Evolutionary conservation across 2,888 invertebrate species (phyloP).

Genomic region (Limnephilus lunatus): DNA sequence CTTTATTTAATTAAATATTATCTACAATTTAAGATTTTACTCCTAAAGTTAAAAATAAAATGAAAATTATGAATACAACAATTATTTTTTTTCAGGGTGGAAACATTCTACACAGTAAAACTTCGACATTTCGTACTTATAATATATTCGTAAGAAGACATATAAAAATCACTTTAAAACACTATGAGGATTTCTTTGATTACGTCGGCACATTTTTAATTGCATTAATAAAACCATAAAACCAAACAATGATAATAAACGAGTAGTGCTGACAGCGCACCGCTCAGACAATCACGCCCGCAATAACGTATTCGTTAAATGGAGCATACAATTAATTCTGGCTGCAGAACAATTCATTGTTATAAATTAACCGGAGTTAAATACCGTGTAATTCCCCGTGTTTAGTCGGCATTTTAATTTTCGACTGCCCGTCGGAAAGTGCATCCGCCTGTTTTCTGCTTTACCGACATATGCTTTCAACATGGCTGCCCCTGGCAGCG

Average conservation of each 20-base stretch:
- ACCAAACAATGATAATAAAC: neutral
- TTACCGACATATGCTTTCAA: conserved; percentile 53
- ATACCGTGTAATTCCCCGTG: conserved; percentile 64
- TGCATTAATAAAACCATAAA: neutral
- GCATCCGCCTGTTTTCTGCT: conserved; percentile 49
- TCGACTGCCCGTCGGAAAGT: conserved; percentile 45
- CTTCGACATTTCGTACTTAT: neutral
- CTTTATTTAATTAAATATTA: no score
- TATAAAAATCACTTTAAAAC: neutral
- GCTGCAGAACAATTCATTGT: conserved; percentile 45
- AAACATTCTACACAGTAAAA: neutral
- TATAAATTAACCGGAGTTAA: conserved; percentile 64
- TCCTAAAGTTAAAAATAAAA: no score
- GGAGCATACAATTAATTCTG: conserved; percentile 61
- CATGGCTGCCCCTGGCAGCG: conserved; percentile 57
- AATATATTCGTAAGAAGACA: neutral
- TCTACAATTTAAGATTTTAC: no score
- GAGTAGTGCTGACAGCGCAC: neutral
- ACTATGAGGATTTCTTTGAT: neutral
- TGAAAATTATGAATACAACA: no score
- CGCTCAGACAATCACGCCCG: conserved; percentile 27
- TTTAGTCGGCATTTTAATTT: conserved; percentile 60
- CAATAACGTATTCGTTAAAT: conserved; percentile 52
- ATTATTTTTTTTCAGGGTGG: no score
- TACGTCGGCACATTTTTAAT: neutral